Conservation (phyloP, 2,113 vertebrate species). For the Otocyon megalotis region DNA sequence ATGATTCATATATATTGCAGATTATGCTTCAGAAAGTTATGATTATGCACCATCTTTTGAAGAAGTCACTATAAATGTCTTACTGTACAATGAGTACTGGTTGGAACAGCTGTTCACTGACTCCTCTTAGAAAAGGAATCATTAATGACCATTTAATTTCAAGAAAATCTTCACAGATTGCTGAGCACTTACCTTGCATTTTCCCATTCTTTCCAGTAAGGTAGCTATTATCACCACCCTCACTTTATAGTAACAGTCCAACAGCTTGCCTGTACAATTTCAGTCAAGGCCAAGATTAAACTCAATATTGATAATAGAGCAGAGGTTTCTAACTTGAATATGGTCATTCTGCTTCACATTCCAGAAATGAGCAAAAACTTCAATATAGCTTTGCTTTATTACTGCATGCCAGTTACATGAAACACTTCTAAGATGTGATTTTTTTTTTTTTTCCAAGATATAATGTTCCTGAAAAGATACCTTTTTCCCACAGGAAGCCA, state of each 20-base stretch:
- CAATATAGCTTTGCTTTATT: background rate
- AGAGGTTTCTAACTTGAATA: background rate
- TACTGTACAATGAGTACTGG: background rate
- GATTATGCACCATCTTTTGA: background rate
- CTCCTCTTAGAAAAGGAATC: background rate
- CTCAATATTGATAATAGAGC: background rate
- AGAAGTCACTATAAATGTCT: background rate
- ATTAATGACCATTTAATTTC: background rate
- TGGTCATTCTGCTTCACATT: background rate
- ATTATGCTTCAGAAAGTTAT: background rate
- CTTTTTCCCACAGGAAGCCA: background rate
- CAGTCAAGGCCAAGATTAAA: background rate
- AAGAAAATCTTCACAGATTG: background rate
- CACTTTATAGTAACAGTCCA: background rate
- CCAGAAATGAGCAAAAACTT: background rate
- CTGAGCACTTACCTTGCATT: background rate
- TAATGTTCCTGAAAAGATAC: background rate
- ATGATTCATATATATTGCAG: background rate
- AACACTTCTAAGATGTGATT: background rate
- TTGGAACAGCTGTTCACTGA: background rate
- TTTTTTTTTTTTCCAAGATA: conserved; percentile 10
- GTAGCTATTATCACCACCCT: background rate
- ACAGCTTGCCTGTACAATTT: background rate
- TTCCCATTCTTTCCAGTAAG: background rate
- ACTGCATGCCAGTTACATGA: background rate